Evolutionary conservation across 2,888 invertebrate genomes (phyloP).

Genomic region (Rhamnusium bicolor): DNA sequence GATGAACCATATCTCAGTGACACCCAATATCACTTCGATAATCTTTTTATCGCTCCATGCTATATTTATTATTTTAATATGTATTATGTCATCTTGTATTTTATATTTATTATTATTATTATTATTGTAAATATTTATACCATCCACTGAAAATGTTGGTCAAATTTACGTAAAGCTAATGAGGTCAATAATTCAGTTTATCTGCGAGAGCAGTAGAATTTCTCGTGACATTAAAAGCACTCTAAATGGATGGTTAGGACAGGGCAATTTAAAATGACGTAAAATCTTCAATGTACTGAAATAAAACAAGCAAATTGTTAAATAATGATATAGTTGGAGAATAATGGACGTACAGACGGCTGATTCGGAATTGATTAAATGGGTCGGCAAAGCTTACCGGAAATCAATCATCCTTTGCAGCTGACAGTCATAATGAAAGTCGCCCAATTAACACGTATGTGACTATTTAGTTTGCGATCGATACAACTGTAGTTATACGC

Average conservation of each 20-base stretch:
- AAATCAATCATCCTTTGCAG: conserved; percentile 45
- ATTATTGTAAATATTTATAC: too few relatives aligned
- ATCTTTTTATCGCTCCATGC: too few relatives aligned
- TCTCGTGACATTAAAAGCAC: not conserved
- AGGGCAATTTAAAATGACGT: not conserved
- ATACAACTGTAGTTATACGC: not conserved
- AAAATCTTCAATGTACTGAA: not conserved
- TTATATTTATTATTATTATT: too few relatives aligned
- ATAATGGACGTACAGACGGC: conserved; percentile 31
- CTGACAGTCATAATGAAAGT: conserved; percentile 43
- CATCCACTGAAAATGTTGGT: too few relatives aligned
- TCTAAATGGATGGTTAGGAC: not conserved
- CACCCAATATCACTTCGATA: too few relatives aligned
- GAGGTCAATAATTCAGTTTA: not conserved
- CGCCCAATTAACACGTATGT: conserved; percentile 26
- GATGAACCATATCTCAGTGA: too few relatives aligned
- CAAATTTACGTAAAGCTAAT: too few relatives aligned
- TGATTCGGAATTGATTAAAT: conserved; percentile 44
- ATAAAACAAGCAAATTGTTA: not conserved
- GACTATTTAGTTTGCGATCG: conserved; percentile 2
- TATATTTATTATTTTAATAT: too few relatives aligned
- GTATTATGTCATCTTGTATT: too few relatives aligned
- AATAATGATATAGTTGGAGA: conserved; percentile 15
- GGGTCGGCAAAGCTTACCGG: conserved; percentile 38
- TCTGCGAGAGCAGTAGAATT: not conserved